phyloP scores from a whole-genome alignment of 2,888 invertebrate genomes.

The Apamea crenata region DNA sequence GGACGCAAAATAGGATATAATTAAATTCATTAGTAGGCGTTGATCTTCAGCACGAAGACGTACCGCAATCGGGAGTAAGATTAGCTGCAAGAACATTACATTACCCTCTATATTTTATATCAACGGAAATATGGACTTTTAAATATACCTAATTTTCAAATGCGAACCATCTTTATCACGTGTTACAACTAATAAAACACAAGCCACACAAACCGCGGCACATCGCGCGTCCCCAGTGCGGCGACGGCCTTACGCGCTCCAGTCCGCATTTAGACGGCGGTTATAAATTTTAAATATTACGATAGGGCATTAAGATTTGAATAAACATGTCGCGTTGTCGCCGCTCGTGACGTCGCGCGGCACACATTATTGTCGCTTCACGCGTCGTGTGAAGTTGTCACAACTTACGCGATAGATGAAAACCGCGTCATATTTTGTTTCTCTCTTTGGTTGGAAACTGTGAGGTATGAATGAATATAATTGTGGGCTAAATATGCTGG shows the following conservation, averaged over 20 bases:
- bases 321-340: constrained; percentile 84
- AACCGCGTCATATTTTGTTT: constrained; percentile 33
- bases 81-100: not conserved
- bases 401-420: constrained; percentile 48
- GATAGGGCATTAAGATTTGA: constrained; percentile 84
- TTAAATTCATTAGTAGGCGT: not conserved
- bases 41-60: not conserved
- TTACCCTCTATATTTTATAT: not conserved
- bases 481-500: constrained; percentile 4
- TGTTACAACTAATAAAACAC: constrained; percentile 15
- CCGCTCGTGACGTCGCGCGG: constrained; percentile 75
- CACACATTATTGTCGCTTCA: constrained; percentile 73
- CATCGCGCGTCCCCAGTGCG: constrained; percentile 31
- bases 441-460: constrained; percentile 6
- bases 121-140: not conserved
- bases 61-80: not conserved
- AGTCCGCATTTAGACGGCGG: constrained; percentile 72
- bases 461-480: constrained; percentile 33
- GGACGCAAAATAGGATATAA: not conserved
- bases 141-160: not conserved
- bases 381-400: constrained; percentile 54
- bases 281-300: constrained; percentile 86
- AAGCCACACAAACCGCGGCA: not conserved
- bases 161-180: not conserved
- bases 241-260: constrained; percentile 60